phyloP scores from a whole-genome alignment of 1,140 invertebrate genomes.

The Mamestra configurata region DNA sequence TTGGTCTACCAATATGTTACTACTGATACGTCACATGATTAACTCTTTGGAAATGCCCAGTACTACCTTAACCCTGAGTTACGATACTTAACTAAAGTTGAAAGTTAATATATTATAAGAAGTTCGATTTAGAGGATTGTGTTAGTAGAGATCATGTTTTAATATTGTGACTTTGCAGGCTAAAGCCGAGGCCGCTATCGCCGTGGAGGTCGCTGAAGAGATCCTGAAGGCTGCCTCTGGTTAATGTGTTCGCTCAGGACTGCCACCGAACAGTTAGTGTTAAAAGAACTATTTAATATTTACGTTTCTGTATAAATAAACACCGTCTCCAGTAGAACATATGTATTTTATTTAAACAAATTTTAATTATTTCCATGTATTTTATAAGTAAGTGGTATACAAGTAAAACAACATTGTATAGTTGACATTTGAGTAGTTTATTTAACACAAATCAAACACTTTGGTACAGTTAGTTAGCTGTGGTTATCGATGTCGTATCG shows the following conservation, averaged over 20 bases:
- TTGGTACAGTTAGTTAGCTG: slow-evolving; percentile 87
- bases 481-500: slow-evolving; percentile 73
- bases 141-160: not conserved
- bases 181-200: slow-evolving; percentile 97
- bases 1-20: too few species aligned
- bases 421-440: slow-evolving; percentile 86
- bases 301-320: slow-evolving; percentile 70
- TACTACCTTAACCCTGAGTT: too few species aligned
- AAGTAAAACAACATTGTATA: slow-evolving; percentile 77
- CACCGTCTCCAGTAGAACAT: slow-evolving; percentile 61
- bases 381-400: not conserved
- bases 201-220: slow-evolving; percentile 98
- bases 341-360: slow-evolving; percentile 57
- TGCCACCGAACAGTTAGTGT: slow-evolving; percentile 59
- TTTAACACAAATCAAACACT: slow-evolving; percentile 88
- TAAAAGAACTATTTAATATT: slow-evolving; percentile 71
- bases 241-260: slow-evolving; percentile 83
- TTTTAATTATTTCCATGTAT: slow-evolving; percentile 35
- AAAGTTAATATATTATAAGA: too few species aligned
- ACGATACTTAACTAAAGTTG: too few species aligned
- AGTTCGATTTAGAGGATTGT: not conserved
- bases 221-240: slow-evolving; percentile 94
- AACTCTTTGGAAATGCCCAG: too few species aligned
- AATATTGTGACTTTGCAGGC: slow-evolving; percentile 86
- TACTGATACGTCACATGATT: too few species aligned